phyloP scores from a whole-genome alignment of 2,113 vertebrate species.

The Mastomys natalensis region DNA sequence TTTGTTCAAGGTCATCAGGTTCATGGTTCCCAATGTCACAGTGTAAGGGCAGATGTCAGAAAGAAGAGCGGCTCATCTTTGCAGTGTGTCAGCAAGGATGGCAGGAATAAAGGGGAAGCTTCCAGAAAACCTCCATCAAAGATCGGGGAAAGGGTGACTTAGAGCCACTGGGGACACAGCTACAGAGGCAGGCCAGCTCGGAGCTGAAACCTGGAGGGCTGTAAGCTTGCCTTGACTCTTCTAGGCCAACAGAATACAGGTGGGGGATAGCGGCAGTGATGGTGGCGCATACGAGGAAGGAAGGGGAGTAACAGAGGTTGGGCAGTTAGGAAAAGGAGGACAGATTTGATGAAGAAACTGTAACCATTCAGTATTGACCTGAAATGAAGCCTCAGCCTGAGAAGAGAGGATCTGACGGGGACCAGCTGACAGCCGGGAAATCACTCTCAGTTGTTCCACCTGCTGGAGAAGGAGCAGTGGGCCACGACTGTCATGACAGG shows the following conservation, averaged over 20 bases:
- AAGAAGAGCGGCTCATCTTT: not conserved
- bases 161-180: not conserved
- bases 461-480: not conserved
- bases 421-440: too few relatives aligned
- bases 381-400: not conserved
- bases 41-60: not conserved
- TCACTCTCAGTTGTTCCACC: not conserved
- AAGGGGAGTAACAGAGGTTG: accelerated
- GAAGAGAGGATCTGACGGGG: not conserved
- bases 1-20: not conserved
- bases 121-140: not conserved
- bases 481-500: not conserved
- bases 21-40: not conserved
- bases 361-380: not conserved
- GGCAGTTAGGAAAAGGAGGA: not conserved
- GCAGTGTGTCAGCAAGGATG: not conserved
- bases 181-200: not conserved
- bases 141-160: not conserved
- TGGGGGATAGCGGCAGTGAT: not conserved
- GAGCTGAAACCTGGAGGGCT: not conserved
- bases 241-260: not conserved
- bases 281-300: not conserved
- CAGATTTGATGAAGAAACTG: not conserved
- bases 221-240: not conserved
- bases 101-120: not conserved